Base-by-base conservation (phyloP, 2,113 vertebrate species). In the Chloropsis hardwickii region DNA sequence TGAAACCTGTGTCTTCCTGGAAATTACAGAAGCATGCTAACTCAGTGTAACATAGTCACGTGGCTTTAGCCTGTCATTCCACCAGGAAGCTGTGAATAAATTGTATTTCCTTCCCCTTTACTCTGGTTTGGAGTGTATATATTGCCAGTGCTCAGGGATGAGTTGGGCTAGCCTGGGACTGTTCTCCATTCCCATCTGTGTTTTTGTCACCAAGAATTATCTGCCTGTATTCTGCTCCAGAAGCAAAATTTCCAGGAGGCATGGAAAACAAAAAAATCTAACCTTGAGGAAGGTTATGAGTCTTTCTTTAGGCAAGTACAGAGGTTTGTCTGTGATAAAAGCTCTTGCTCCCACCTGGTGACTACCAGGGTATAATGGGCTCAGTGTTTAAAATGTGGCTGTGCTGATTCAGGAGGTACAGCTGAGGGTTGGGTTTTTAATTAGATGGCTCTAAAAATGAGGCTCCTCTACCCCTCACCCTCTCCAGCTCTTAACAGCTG, bases 31-130 rank as follows among this genome's bases (percentile, higher is more conserved):
- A 69, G 25, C 6, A 0, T 18, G 7, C 14, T 37, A 8, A 40
- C 45, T 51, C 25, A 45, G 5, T 45, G 10, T 35, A 22, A 11
- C 15, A 3, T 2, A 12, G 42, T 45, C 31, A 6, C 0, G 5
- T n/a, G 80, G 53, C 12, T 67, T 28, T 42, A 53, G 62, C 25
- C 8, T 9, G 22, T 47, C 19, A 1, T 64, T 83, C 54, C 13
- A 4, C 18, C 33, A 47, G 60, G 56, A 81, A 81, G 6, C 33
- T 40, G 11, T 47, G n/a, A 81, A 24, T 65, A 37, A 61, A 12
- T 27, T 40, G 14, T 69, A 27, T 87, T 96, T 96, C 81, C 91
- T 93, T 92, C 95, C 62, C 60, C 28, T 81, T 78, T 71, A 44
- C 31, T 79, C 48, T 57, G 0, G 79, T 85, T 56, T 61, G 76